Percentiles rank a stretch among this genome's conserved stretches.
phyloP scores from a whole-genome alignment of 2,888 invertebrate species.

The Pharmacophagus antenor region DNA sequence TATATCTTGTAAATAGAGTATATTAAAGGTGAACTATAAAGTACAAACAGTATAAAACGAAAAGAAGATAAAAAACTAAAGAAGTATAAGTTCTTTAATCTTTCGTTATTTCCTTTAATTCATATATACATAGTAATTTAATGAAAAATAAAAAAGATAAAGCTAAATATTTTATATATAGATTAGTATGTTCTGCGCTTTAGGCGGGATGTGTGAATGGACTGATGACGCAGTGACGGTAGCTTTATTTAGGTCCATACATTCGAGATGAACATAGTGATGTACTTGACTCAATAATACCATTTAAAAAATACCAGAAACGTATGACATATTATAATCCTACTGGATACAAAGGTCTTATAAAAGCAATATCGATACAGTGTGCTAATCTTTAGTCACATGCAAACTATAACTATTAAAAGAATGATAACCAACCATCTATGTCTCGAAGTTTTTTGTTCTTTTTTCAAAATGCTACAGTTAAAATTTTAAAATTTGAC shows the following conservation, averaged over 20 bases:
- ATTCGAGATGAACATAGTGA: constrained; percentile 14
- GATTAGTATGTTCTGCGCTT: constrained; percentile 38
- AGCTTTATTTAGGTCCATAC: constrained; percentile 41
- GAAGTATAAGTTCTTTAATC: too few species aligned
- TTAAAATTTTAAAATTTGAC: not conserved
- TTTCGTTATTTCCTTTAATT: too few species aligned
- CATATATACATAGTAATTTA: too few species aligned
- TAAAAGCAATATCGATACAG: constrained; percentile 5
- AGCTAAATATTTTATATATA: not conserved
- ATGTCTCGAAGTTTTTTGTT: not conserved
- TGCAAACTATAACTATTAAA: constrained; percentile 10
- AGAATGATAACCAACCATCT: not conserved
- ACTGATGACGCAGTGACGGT: constrained; percentile 45
- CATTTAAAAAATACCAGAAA: not conserved
- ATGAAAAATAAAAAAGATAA: not conserved
- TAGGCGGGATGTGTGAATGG: constrained; percentile 48
- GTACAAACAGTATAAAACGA: too few species aligned
- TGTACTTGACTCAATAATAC: not conserved
- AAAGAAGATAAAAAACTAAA: too few species aligned
- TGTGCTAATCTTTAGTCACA: constrained; percentile 15
- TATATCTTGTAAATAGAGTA: too few species aligned
- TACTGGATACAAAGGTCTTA: not conserved
- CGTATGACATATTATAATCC: too few species aligned
- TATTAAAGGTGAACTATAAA: too few species aligned
- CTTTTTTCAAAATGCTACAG: not conserved